These are phyloP conservation scores for Eudasyphora cyanicolor DNA, from an alignment of 2,888 invertebrate species.

Conservation along the genomic window DNA sequence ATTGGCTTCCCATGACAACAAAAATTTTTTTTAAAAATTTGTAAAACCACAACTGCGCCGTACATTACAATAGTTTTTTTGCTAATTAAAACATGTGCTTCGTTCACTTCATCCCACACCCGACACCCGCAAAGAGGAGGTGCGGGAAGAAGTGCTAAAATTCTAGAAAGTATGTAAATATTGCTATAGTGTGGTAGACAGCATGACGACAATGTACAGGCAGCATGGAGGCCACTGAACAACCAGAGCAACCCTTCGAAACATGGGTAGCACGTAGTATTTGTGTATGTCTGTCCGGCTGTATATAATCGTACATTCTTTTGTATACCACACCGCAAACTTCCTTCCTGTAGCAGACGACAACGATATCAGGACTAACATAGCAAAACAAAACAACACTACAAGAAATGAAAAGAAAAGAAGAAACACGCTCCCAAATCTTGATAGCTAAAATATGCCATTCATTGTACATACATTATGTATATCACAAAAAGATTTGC, in stretches of 20 bases:
- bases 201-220: not conserved
- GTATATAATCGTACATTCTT: not conserved
- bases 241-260: not conserved
- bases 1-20: too few relatives aligned
- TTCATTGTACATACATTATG: too few relatives aligned
- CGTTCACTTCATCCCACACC: not conserved
- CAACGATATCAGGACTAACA: not conserved
- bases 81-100: not conserved
- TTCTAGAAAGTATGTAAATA: constrained; percentile 2
- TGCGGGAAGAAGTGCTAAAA: not conserved
- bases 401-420: not conserved
- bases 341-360: constrained; percentile 69
- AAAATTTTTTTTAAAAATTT: too few relatives aligned
- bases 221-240: not conserved
- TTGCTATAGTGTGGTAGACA: not conserved
- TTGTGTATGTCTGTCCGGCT: not conserved
- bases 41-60: not conserved
- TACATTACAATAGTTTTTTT: constrained; percentile 2
- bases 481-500: too few relatives aligned
- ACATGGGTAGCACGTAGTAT: not conserved
- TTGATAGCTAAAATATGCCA: too few relatives aligned
- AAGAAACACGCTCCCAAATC: not conserved
- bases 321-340: constrained; percentile 69
- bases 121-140: not conserved
- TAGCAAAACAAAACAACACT: too few relatives aligned